Conservation (phyloP, 2,888 invertebrate genomes). For the Mythimna lalbum region DNA sequence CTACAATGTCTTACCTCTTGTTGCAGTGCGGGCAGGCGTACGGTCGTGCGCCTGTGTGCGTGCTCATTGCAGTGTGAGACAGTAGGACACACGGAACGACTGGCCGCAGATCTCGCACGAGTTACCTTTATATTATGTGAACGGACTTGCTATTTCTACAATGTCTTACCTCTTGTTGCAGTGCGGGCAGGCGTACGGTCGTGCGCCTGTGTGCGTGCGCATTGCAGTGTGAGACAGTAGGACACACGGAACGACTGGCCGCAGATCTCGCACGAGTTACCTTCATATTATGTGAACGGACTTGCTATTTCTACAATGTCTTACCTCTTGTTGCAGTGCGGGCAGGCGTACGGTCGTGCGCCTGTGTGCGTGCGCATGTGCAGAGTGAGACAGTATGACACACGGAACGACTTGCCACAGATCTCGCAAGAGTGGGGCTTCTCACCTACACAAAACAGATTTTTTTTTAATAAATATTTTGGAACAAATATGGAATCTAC, state of each 20-base stretch:
- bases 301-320: not conserved
- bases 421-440: conserved; percentile 95
- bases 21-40: conserved; percentile 92
- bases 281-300: not conserved
- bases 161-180: conserved; percentile 74
- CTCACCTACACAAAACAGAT: conserved; percentile 85
- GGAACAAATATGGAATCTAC: not conserved
- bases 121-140: too few relatives aligned
- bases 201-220: conserved; percentile 94
- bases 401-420: conserved; percentile 95
- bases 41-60: conserved; percentile 94
- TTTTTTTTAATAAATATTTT: not conserved
- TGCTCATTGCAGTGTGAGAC: conserved; percentile 95
- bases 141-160: not conserved
- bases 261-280: conserved; percentile 94
- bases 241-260: conserved; percentile 95
- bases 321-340: conserved; percentile 76
- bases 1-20: conserved; percentile 68
- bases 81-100: conserved; percentile 95
- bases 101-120: conserved; percentile 96
- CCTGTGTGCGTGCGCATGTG: conserved; percentile 96
- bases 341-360: conserved; percentile 94
- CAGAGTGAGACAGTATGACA: conserved; percentile 94
- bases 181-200: conserved; percentile 93
- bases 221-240: conserved; percentile 95